Evolutionary conservation across 1,140 invertebrate species (phyloP), one percentile per base, ranked within the genome.

Genomic region (Diorhabda sublineata): DNA sequence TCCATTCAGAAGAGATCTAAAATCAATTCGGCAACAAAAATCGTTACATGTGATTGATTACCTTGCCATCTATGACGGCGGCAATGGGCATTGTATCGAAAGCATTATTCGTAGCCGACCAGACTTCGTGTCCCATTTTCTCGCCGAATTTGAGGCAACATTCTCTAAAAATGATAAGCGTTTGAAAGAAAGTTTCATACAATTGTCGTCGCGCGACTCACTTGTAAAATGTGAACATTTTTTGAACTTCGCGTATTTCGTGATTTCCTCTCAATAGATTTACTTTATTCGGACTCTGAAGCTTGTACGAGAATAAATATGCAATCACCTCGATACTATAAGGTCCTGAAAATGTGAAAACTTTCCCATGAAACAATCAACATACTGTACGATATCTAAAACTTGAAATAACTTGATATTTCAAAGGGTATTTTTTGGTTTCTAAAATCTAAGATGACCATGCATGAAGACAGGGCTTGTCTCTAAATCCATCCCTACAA

Each of bases 61-160:
- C 87, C 82, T 87, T 88, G 44, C 85, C 85, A 81, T 92, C 90
- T 26, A 92, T 83, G 9, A 89, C 84, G 6, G 90, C 90, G 9
- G 89, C 89, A 52, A 92, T 72, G 5, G 90, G 89, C 83, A 92
- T 85, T 11, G 77, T 82, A 81, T 92, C 90, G 81, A 92, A 92
- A 26, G 85, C 88, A 26, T 84, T 79, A 78, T 92, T 92, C 3
- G 91, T 83, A 3, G 86, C 84, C 69, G 88, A 86, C 89, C 90
- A 92, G 45, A 92, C 83, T 73, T 85, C 83, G 6, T 70, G 60
- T 0, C 89, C 90, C 42, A 87, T 76, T 45, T 78, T 78, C 9
- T 88, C 84, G 1, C 90, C 90, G 81, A 90, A 91, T 79, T 91
- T 91, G 0, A 74, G 77, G 8, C 84, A 66, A 75, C 90, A 92